Evolutionary conservation across 2,797 vertebrate genomes (phyloP).

Genomic region (Acomys russatus): DNA sequence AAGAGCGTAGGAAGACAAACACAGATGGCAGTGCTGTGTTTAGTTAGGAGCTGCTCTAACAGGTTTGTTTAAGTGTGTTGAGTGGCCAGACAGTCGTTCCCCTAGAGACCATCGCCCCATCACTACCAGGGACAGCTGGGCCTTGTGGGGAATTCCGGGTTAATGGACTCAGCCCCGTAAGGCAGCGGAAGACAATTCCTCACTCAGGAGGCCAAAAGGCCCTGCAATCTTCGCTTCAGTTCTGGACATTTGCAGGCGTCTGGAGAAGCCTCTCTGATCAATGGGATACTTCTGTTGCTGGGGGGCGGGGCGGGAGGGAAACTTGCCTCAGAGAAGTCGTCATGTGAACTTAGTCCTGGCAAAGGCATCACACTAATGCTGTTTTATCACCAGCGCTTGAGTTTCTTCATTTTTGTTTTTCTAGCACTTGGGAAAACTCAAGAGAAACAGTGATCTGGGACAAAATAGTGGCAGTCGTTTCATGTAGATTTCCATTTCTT

Average conservation of each 20-base stretch:
- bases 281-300: neutral
- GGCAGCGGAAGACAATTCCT: slow-evolving; percentile 56
- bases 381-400: neutral
- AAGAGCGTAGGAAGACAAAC: slow-evolving; percentile 52
- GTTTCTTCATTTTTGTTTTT: neutral
- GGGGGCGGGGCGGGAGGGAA: no score
- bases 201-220: slow-evolving; percentile 14
- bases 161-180: slow-evolving; percentile 32
- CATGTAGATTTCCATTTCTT: slow-evolving; percentile 32
- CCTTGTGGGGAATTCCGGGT: slow-evolving; percentile 35
- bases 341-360: neutral
- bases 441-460: neutral
- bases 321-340: neutral
- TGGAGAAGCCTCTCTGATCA: neutral
- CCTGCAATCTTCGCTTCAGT: neutral
- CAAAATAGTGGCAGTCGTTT: slow-evolving; percentile 20
- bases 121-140: neutral
- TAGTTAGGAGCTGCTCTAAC: slow-evolving; percentile 56
- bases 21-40: slow-evolving; percentile 66
- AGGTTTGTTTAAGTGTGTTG: slow-evolving; percentile 57
- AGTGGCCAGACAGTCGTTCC: neutral
- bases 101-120: slow-evolving; percentile 51
- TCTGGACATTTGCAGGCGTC: slow-evolving; percentile 31
- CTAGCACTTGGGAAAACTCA: slow-evolving; percentile 35
- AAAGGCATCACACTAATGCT: neutral